Conservation (phyloP, 2,113 vertebrate genomes). For the Serinus canaria region DNA sequence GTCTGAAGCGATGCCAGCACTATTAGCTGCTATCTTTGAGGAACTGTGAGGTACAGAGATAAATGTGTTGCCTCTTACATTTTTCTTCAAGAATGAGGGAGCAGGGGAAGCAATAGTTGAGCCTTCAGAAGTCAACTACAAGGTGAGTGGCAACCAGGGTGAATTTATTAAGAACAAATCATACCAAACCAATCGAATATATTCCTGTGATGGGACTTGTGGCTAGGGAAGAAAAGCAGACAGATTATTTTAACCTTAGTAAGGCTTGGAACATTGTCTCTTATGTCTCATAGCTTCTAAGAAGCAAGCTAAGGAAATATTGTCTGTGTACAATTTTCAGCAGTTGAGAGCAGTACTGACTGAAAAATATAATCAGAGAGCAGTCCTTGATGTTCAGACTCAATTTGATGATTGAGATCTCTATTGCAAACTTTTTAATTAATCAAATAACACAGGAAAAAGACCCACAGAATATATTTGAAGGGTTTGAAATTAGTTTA, state of each 20-base stretch:
- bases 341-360: neutral
- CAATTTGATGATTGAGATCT: neutral
- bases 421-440: neutral
- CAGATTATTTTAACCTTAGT: neutral
- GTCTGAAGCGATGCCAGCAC: slow-evolving; percentile 21
- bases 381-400: neutral
- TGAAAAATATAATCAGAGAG: neutral
- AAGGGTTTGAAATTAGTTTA: neutral
- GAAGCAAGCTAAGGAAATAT: neutral
- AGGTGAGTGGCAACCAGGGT: neutral
- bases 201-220: neutral
- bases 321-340: neutral
- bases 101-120: neutral
- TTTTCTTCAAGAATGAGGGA: neutral
- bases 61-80: neutral
- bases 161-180: neutral
- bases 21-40: neutral
- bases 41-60: neutral
- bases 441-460: neutral
- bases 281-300: neutral
- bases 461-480: neutral
- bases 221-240: neutral
- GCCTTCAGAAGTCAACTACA: neutral
- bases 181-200: neutral
- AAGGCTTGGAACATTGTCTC: neutral